A percentile compares a stretch with the other conserved stretches of the same genome.
Evolutionary conservation across 2,113 vertebrate species (phyloP).

Genomic region (Myotis brandtii): DNA sequence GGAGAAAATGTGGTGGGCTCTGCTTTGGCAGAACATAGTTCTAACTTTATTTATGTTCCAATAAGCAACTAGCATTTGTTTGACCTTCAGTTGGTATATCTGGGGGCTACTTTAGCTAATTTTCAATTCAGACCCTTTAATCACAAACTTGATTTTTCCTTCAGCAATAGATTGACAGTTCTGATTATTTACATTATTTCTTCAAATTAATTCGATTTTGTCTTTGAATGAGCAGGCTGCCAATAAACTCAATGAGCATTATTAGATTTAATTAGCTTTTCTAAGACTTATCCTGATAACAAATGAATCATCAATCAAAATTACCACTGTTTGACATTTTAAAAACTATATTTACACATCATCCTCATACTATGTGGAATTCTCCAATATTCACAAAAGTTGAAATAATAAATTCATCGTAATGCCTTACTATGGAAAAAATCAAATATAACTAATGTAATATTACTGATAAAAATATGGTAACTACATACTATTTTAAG

Average conservation of each 20-base stretch:
- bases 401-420: background rate
- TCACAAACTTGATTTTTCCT: conserved; percentile 32
- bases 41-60: background rate
- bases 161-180: conserved; percentile 7
- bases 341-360: background rate
- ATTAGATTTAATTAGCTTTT: conserved; percentile 31
- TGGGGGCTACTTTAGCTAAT: background rate
- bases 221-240: background rate
- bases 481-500: background rate
- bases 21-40: background rate
- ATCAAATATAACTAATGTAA: background rate
- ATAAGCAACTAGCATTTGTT: background rate
- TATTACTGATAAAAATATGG: conserved; percentile 34
- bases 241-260: conserved; percentile 9
- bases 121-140: background rate
- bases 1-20: background rate
- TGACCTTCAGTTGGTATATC: background rate
- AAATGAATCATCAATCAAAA: conserved; percentile 50
- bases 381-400: background rate
- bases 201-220: conserved; percentile 33
- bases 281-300: background rate
- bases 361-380: background rate
- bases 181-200: conserved; percentile 23
- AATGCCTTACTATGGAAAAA: background rate
- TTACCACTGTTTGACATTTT: background rate